A percentile compares a stretch with the other conserved stretches of the same genome.
Evolutionary conservation across 2,888 invertebrate species (phyloP).

Genomic region (Agelastica alni): DNA sequence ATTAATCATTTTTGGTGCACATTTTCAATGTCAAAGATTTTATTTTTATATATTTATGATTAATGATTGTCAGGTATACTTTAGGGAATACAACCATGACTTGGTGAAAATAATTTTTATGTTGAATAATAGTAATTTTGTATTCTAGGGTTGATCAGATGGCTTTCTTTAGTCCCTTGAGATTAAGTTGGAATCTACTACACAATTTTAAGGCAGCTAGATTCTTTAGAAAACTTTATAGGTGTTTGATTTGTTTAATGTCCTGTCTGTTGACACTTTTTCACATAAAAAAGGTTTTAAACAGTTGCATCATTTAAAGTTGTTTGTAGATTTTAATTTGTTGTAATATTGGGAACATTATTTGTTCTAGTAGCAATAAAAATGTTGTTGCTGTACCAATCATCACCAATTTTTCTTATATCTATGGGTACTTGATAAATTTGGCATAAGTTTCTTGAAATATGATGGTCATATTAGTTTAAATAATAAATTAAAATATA

Average conservation of each 20-base stretch:
- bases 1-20: constrained; percentile 58
- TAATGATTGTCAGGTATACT: constrained; percentile 54
- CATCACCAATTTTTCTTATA: no score
- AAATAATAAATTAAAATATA: no score
- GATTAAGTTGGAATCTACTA: constrained; percentile 49
- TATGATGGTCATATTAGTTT: no score
- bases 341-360: no score
- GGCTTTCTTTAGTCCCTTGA: constrained; percentile 33
- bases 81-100: constrained; percentile 54
- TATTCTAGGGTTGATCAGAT: constrained; percentile 35
- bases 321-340: no score
- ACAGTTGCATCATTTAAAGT: no score
- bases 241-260: not conserved
- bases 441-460: no score
- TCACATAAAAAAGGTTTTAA: not conserved
- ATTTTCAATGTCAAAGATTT: constrained; percentile 56
- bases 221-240: constrained; percentile 42
- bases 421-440: no score
- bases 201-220: constrained; percentile 49
- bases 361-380: no score
- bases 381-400: no score
- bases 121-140: constrained; percentile 48
- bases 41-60: constrained; percentile 56
- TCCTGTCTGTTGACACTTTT: not conserved
- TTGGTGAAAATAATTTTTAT: constrained; percentile 46